Conservation (phyloP, 2,888 invertebrate species). For the Lasiommata megera region DNA sequence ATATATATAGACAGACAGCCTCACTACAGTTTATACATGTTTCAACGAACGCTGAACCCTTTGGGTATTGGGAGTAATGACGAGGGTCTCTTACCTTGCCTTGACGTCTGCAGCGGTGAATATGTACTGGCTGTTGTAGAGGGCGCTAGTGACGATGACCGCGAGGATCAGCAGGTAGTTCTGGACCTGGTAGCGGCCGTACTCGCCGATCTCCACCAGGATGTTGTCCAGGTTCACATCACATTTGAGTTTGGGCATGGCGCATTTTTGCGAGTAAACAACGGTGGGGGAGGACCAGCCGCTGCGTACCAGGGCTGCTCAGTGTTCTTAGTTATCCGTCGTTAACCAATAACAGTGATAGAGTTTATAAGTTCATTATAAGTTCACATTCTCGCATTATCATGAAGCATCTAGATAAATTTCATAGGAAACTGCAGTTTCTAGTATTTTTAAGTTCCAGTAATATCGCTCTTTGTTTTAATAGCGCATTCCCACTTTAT, state of each 20-base stretch:
- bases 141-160: slow-evolving; percentile 65
- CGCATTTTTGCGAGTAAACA: background rate
- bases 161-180: slow-evolving; percentile 65
- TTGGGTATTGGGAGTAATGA: too few species aligned
- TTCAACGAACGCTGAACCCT: too few species aligned
- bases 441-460: too few species aligned
- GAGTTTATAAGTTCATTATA: too few species aligned
- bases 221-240: slow-evolving; percentile 47
- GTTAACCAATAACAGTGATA: too few species aligned
- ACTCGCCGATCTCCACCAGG: slow-evolving; percentile 58
- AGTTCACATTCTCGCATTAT: too few species aligned
- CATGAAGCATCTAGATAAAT: too few species aligned
- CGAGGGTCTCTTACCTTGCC: slow-evolving; percentile 70
- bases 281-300: background rate
- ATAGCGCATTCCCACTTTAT: too few species aligned
- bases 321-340: background rate
- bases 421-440: too few species aligned
- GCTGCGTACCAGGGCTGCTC: background rate
- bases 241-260: background rate
- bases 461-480: too few species aligned
- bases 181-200: slow-evolving; percentile 65
- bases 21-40: too few species aligned
- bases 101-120: slow-evolving; percentile 68
- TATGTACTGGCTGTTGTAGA: slow-evolving; percentile 69
- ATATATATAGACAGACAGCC: too few species aligned